These are phyloP conservation scores for Barnardius zonarius DNA, from an alignment of 2,113 vertebrate genomes.

Conservation along the genomic window DNA sequence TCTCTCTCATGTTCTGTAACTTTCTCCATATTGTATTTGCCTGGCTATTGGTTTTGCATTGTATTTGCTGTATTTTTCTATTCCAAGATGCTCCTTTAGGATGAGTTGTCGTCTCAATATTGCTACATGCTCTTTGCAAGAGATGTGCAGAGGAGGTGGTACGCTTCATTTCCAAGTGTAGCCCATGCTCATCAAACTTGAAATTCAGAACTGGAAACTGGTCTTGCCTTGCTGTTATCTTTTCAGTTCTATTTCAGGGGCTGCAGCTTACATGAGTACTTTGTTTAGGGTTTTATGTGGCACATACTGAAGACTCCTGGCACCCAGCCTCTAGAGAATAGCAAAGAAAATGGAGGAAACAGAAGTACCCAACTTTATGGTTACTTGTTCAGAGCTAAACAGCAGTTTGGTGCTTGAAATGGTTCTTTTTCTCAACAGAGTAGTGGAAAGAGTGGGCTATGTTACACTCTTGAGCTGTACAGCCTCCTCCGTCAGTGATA, in stretches of 20 bases:
- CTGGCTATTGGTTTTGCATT: background rate
- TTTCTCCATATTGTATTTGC: background rate
- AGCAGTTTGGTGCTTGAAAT: background rate
- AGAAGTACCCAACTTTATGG: background rate
- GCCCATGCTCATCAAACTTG: background rate
- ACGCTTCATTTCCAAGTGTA: background rate
- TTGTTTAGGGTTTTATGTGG: background rate
- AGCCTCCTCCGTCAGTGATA: background rate
- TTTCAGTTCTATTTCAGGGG: background rate
- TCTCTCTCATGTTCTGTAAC: background rate
- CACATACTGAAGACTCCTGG: background rate
- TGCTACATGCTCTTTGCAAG: background rate
- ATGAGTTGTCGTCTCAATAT: background rate
- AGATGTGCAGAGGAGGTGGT: background rate
- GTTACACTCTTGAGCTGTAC: fast-evolving
- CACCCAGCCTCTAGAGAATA: background rate
- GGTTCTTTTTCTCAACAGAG: background rate
- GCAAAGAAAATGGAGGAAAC: background rate
- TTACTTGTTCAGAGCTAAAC: background rate
- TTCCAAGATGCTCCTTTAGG: background rate
- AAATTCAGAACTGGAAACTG: background rate
- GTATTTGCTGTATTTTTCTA: background rate
- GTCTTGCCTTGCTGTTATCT: background rate
- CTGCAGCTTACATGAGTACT: background rate
- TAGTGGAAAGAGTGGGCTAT: background rate